Conservation (phyloP, 2,888 invertebrate genomes). For the Pteria penguin region DNA sequence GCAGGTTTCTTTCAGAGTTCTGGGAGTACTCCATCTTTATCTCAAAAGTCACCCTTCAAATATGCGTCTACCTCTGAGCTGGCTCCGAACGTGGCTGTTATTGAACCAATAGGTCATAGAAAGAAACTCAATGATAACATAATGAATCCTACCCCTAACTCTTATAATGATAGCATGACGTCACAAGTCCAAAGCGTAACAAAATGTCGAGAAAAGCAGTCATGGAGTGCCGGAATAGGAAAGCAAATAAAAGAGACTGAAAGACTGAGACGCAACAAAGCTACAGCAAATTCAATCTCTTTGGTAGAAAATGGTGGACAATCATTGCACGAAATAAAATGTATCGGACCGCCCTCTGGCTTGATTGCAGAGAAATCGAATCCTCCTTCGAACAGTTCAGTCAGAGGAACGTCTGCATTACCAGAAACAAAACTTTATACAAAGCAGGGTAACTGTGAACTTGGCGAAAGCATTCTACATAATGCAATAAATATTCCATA, state of each 20-base stretch:
- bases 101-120: constrained; percentile 31
- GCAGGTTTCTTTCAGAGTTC: neutral
- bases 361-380: neutral
- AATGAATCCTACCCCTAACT: no score
- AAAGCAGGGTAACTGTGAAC: constrained; percentile 15
- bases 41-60: neutral
- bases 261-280: neutral
- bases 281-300: neutral
- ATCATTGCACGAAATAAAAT: neutral
- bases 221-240: neutral
- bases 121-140: no score
- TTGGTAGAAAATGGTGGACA: neutral
- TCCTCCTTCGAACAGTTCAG: no score
- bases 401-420: no score
- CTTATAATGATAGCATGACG: no score
- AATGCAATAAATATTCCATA: constrained; percentile 18
- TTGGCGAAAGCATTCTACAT: constrained; percentile 32
- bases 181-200: no score
- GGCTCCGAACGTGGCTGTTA: constrained; percentile 9
- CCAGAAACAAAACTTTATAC: neutral
- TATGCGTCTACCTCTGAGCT: neutral
- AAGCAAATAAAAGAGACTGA: neutral
- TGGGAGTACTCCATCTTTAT: neutral
- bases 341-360: neutral
- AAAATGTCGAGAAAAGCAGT: no score